phyloP scores from a whole-genome alignment of 2,888 invertebrate genomes.

The Macrosoma leucophasiata region DNA sequence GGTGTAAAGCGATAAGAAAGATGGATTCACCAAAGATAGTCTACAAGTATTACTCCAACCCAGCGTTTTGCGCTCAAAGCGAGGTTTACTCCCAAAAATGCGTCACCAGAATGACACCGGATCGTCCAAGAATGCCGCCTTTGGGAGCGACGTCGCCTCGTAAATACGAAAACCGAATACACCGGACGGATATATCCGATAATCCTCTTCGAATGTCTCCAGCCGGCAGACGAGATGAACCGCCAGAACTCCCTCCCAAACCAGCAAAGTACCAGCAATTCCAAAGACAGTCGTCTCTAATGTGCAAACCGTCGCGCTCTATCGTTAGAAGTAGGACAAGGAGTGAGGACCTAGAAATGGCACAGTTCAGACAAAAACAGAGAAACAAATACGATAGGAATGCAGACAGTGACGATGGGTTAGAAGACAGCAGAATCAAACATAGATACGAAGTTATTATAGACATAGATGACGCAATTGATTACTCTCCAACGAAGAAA shows the following conservation, averaged over 20 bases:
- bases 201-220: slow-evolving; percentile 61
- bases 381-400: slow-evolving; percentile 44
- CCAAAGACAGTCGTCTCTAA: slow-evolving; percentile 59
- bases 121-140: slow-evolving; percentile 54
- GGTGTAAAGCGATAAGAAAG: slow-evolving; percentile 41
- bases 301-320: slow-evolving; percentile 67
- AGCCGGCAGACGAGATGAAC: slow-evolving; percentile 51
- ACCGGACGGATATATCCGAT: slow-evolving; percentile 66
- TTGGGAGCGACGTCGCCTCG: slow-evolving; percentile 66
- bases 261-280: slow-evolving; percentile 58
- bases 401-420: slow-evolving; percentile 48
- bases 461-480: slow-evolving; percentile 53
- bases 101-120: slow-evolving; percentile 46
- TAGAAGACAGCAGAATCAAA: slow-evolving; percentile 52
- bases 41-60: slow-evolving; percentile 84
- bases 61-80: slow-evolving; percentile 87
- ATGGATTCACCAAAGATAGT: slow-evolving; percentile 73
- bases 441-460: slow-evolving; percentile 76
- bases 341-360: slow-evolving; percentile 69
- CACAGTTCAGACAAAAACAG: slow-evolving; percentile 49
- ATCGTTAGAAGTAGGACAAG: slow-evolving; percentile 48
- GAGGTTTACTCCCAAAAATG: slow-evolving; percentile 75
- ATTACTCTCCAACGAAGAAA: slow-evolving; percentile 69
- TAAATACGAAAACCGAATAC: slow-evolving; percentile 56
- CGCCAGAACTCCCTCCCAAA: slow-evolving; percentile 64